A percentile compares a stretch with the other conserved stretches of the same genome.
phyloP scores from a whole-genome alignment of 2,888 invertebrate genomes.

The Agriopis marginaria region DNA sequence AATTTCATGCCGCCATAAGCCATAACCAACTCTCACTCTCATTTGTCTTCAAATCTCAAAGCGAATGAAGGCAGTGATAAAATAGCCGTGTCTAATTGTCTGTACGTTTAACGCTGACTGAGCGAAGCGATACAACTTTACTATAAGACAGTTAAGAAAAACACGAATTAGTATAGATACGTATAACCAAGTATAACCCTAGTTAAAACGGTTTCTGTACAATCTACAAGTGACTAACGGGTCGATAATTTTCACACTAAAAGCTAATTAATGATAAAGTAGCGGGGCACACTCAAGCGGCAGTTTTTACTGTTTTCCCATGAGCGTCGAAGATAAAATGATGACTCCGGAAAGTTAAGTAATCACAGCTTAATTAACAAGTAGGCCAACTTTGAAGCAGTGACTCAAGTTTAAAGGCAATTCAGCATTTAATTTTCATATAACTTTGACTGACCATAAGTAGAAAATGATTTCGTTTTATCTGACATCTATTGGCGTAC shows the following conservation, averaged over 20 bases:
- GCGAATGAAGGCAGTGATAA: constrained; percentile 50
- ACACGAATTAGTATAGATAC: too few relatives aligned
- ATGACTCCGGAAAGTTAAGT: not conserved
- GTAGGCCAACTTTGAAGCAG: too few relatives aligned
- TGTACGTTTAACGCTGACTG: constrained; percentile 56
- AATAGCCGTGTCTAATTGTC: constrained; percentile 36
- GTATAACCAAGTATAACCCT: too few relatives aligned
- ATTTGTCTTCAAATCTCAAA: constrained; percentile 25
- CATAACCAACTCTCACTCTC: constrained; percentile 25
- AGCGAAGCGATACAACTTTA: constrained; percentile 2
- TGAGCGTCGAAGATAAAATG: constrained; percentile 10
- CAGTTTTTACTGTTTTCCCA: constrained; percentile 10
- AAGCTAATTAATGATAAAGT: constrained; percentile 58
- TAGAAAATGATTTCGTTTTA: too few relatives aligned
- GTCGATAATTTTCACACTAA: constrained; percentile 67
- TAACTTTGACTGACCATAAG: too few relatives aligned
- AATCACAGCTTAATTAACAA: too few relatives aligned
- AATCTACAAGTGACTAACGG: constrained; percentile 49
- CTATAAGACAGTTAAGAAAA: not conserved
- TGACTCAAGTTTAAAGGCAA: too few relatives aligned
- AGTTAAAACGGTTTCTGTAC: too few relatives aligned
- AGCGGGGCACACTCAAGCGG: constrained; percentile 29
- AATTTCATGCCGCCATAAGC: constrained; percentile 23
- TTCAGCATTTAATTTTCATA: too few relatives aligned
- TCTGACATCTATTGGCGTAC: too few relatives aligned